These are phyloP conservation scores for Tachysurus vachellii DNA, from an alignment of 2,113 vertebrate species.

Conservation along the genomic window DNA sequence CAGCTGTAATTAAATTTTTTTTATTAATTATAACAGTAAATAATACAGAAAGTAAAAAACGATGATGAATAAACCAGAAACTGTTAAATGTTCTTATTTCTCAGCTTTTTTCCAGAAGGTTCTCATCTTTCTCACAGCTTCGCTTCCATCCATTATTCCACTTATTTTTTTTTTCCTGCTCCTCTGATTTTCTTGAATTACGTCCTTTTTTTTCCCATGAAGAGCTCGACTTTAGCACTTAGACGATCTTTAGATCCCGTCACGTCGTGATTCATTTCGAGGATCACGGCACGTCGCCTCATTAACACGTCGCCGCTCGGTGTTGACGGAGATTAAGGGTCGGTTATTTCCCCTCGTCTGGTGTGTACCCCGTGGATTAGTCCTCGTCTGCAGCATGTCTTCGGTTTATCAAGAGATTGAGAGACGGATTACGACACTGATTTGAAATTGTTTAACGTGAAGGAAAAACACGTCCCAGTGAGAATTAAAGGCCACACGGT, in stretches of 20 bases:
- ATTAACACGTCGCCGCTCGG: slow-evolving; percentile 5
- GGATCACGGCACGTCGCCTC: neutral
- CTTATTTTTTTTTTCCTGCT: neutral
- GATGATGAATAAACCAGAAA: neutral
- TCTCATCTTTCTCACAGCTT: neutral
- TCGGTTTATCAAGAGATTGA: neutral
- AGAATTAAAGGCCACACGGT: neutral
- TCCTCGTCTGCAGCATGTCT: neutral
- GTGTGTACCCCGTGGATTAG: slow-evolving; percentile 5
- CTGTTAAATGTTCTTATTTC: neutral
- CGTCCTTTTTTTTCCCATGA: slow-evolving; percentile 2
- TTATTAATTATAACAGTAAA: neutral
- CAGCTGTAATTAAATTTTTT: neutral
- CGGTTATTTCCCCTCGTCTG: slow-evolving; percentile 21
- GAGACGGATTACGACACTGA: neutral
- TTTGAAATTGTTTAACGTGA: neutral
- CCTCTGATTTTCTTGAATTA: slow-evolving; percentile 1
- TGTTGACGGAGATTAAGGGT: slow-evolving; percentile 30
- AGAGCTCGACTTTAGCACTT: neutral
- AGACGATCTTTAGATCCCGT: neutral
- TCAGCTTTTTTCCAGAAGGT: neutral
- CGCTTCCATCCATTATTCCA: neutral
- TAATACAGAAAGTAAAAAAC: neutral
- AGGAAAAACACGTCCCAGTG: neutral
- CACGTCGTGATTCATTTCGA: neutral